Percentiles rank a stretch among this genome's conserved stretches.
Evolutionary conservation across 2,113 vertebrate species (phyloP).

Genomic region (Larimichthys polyactis): DNA sequence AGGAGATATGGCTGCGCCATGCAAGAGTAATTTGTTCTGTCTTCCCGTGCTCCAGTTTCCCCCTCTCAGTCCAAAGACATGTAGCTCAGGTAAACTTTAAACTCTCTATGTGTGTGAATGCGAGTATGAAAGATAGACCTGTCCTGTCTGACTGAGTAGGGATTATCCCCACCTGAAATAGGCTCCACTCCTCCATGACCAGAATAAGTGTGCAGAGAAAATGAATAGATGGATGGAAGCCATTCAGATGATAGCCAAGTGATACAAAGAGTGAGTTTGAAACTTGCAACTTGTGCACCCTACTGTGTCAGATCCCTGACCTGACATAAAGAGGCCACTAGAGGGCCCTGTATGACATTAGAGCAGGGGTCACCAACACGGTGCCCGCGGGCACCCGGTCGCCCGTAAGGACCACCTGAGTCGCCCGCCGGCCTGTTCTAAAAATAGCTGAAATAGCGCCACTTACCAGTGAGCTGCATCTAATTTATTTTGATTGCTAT

Average conservation of each 20-base stretch:
- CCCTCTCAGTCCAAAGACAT: not conserved
- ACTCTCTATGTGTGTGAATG: not conserved
- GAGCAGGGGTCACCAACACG: no score
- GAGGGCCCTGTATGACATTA: conserved; percentile 1
- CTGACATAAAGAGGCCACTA: not conserved
- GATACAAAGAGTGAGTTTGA: not conserved
- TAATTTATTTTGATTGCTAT: no score
- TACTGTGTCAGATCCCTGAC: not conserved
- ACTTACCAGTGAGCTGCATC: no score
- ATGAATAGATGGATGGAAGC: not conserved
- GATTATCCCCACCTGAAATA: not conserved
- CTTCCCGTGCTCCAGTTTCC: no score
- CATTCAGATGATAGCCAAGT: not conserved
- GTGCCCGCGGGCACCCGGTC: no score
- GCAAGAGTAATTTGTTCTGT: not conserved
- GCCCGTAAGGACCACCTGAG: no score
- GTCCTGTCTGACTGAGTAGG: not conserved
- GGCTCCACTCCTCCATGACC: not conserved
- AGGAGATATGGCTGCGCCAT: not conserved
- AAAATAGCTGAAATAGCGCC: no score
- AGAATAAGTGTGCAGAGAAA: not conserved
- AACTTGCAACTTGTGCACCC: not conserved
- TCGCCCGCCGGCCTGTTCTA: no score
- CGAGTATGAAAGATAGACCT: no score
- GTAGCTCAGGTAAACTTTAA: not conserved